These are phyloP conservation scores for Copsychus sechellarum DNA, from an alignment of 2,113 vertebrate genomes.

Conservation along the genomic window DNA sequence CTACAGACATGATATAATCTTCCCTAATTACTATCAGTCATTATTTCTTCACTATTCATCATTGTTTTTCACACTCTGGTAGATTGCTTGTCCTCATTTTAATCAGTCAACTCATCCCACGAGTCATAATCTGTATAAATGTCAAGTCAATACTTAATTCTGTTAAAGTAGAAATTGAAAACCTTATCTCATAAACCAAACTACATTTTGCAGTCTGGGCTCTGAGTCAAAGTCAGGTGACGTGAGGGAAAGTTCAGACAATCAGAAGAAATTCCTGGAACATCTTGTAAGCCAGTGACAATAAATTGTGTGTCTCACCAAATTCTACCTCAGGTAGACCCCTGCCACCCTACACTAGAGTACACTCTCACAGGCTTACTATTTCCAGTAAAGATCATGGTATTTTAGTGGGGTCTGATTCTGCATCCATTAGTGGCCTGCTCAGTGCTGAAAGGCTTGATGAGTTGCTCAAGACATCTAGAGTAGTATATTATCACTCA, in stretches of 20 bases:
- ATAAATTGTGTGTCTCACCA: neutral
- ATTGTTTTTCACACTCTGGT: neutral
- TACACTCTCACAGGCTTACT: neutral
- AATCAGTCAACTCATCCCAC: constrained; percentile 57
- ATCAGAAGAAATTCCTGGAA: constrained; percentile 49
- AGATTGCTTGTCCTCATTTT: constrained; percentile 45
- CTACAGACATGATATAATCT: neutral
- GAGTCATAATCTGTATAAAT: constrained; percentile 63
- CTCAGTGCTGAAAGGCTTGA: constrained; percentile 12
- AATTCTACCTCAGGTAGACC: neutral
- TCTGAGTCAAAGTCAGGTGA: constrained; percentile 49
- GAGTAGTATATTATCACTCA: neutral
- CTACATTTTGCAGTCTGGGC: constrained; percentile 32
- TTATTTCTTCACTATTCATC: neutral
- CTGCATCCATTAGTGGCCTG: neutral
- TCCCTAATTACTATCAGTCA: neutral
- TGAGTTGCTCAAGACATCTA: neutral
- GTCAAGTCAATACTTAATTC: constrained; percentile 52
- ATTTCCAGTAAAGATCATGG: constrained; percentile 2
- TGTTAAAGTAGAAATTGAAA: constrained; percentile 52
- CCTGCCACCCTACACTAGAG: neutral
- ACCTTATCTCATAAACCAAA: constrained; percentile 34
- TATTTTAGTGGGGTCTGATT: neutral
- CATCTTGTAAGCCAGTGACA: neutral
- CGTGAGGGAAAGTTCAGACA: neutral